Evolutionary conservation across 92 coral and sea anemone species (phyloP).

Genomic region (Umimayanthus chanpuru): DNA sequence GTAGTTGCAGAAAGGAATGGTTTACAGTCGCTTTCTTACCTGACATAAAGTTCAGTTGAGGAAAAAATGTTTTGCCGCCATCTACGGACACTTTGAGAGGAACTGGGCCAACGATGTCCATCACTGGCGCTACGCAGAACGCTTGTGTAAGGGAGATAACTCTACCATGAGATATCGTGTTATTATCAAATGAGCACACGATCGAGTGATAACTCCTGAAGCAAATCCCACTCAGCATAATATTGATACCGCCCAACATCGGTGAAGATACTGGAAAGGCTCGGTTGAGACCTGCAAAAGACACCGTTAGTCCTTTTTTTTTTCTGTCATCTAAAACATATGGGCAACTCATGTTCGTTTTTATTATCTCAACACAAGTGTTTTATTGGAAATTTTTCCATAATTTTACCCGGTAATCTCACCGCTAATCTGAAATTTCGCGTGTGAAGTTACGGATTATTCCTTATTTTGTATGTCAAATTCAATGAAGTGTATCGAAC

Average conservation of each 20-base stretch:
- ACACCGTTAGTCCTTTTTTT: too few species aligned
- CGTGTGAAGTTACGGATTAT: too few species aligned
- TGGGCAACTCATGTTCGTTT: too few species aligned
- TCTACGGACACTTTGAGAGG: slow-evolving; percentile 20
- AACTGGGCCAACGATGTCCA: neutral
- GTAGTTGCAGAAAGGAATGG: too few species aligned
- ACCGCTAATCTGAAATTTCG: too few species aligned
- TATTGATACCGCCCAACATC: slow-evolving; percentile 8
- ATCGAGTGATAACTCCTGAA: slow-evolving; percentile 6
- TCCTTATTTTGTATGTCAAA: too few species aligned
- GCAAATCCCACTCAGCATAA: slow-evolving; percentile 24
- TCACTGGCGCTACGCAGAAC: slow-evolving; percentile 3
- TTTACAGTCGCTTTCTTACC: neutral
- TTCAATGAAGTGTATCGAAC: too few species aligned
- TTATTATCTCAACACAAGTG: too few species aligned
- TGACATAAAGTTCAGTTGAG: neutral
- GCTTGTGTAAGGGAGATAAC: slow-evolving; percentile 11
- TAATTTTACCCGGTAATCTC: too few species aligned
- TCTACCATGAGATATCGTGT: neutral
- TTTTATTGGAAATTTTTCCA: too few species aligned
- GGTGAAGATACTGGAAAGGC: neutral
- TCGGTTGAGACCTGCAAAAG: slow-evolving; percentile 11
- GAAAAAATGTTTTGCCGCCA: slow-evolving; percentile 17
- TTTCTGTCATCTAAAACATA: too few species aligned
- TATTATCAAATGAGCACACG: slow-evolving; percentile 12